Conservation (phyloP, 2,797 vertebrate genomes). For the Silurus lanzhouensis region DNA sequence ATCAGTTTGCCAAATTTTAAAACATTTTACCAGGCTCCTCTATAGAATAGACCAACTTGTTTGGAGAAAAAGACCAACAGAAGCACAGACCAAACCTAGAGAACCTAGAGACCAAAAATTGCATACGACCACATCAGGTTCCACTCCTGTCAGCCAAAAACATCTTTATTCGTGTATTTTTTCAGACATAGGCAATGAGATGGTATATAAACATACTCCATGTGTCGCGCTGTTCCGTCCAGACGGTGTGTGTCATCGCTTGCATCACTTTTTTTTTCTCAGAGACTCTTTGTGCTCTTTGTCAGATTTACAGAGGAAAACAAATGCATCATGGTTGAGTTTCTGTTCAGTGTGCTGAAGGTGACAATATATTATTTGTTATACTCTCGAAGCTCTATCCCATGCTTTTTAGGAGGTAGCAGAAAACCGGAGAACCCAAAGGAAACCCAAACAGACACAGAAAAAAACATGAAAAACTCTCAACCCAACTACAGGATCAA, state of each 20-base stretch:
- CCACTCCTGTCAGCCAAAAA: neutral
- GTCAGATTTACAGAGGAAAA: neutral
- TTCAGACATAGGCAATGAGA: neutral
- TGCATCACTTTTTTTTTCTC: neutral
- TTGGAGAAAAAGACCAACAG: no score
- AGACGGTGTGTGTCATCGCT: neutral
- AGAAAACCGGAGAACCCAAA: neutral
- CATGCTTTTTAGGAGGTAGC: neutral
- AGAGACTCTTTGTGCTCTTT: neutral
- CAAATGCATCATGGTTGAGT: neutral
- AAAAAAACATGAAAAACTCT: neutral
- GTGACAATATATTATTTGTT: neutral
- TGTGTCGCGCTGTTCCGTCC: neutral
- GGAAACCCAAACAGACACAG: neutral
- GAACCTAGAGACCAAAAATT: neutral
- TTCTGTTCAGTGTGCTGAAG: slow-evolving; percentile 1
- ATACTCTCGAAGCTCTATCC: neutral
- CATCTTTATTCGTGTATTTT: neutral
- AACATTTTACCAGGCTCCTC: no score
- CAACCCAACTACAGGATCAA: neutral
- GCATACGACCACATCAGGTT: neutral
- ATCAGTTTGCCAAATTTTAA: no score
- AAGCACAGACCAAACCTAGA: no score
- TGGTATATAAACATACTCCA: neutral
- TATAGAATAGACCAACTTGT: no score